These are phyloP conservation scores for Polypedilum pembai DNA, from an alignment of 1,140 invertebrate species.

Conservation along the genomic window DNA sequence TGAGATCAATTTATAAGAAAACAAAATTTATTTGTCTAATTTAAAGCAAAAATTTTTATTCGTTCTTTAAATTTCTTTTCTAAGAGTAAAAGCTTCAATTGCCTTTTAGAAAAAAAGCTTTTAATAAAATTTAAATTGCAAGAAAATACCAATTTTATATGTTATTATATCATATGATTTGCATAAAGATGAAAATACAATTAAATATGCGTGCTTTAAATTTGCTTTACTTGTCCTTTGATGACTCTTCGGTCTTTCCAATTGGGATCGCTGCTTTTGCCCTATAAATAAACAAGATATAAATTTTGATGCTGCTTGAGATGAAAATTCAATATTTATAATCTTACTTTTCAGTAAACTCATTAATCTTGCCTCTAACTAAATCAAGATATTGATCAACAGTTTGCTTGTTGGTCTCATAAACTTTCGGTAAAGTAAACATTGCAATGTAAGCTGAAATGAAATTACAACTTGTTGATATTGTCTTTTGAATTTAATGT, in stretches of 20 bases:
- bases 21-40: too few species aligned
- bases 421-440: constrained; percentile 94
- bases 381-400: constrained; percentile 90
- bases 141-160: too few species aligned
- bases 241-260: constrained; percentile 74
- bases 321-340: constrained; percentile 29
- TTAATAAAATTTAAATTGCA: too few species aligned
- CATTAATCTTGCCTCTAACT: constrained; percentile 78
- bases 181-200: too few species aligned
- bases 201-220: not conserved
- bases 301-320: constrained; percentile 31
- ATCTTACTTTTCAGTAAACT: constrained; percentile 79
- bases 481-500: not conserved
- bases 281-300: constrained; percentile 54
- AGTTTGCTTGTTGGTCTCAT: constrained; percentile 95
- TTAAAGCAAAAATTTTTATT: too few species aligned
- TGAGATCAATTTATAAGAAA: too few species aligned
- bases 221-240: constrained; percentile 72
- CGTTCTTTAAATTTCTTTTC: too few species aligned
- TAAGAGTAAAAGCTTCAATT: too few species aligned
- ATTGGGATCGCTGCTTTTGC: constrained; percentile 84
- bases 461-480: constrained; percentile 33
- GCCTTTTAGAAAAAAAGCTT: too few species aligned
- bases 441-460: constrained; percentile 79
- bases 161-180: too few species aligned